Percentiles rank a stretch among this genome's conserved stretches.
Conservation (phyloP, 2,113 vertebrate genomes). For the Speoplatyrhinus poulsoni region DNA sequence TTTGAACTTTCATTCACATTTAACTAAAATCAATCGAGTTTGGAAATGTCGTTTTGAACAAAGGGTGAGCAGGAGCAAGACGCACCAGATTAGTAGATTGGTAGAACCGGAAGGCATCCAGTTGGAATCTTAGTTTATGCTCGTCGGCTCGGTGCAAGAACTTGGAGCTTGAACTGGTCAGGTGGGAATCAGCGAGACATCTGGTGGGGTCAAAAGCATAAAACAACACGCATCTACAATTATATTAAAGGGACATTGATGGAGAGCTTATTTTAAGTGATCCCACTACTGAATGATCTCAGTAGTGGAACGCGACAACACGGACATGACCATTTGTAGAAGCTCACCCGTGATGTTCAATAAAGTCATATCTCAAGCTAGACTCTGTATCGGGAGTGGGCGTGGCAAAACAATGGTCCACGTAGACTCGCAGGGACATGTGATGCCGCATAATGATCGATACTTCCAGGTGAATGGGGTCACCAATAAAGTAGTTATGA, state of each 20-base stretch:
- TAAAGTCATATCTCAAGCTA: slow-evolving; percentile 56
- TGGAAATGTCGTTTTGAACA: background rate
- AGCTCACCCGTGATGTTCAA: slow-evolving; percentile 62
- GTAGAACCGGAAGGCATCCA: slow-evolving; percentile 71
- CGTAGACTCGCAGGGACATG: slow-evolving; percentile 55
- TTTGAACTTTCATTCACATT: too few species aligned
- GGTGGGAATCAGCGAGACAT: slow-evolving; percentile 64
- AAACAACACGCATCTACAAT: background rate
- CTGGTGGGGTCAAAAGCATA: slow-evolving; percentile 25
- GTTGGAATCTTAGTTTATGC: slow-evolving; percentile 53
- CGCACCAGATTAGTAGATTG: slow-evolving; percentile 42
- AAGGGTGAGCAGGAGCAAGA: background rate
- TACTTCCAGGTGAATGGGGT: slow-evolving; percentile 59
- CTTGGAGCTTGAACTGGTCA: slow-evolving; percentile 58
- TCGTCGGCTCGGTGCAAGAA: slow-evolving; percentile 58
- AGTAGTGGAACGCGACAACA: too few species aligned
- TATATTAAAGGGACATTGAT: background rate
- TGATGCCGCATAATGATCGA: slow-evolving; percentile 54
- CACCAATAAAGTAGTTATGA: slow-evolving; percentile 60
- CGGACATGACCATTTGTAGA: too few species aligned
- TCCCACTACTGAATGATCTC: background rate
- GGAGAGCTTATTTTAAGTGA: background rate
- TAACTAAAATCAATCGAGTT: background rate
- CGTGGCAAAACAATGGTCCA: slow-evolving; percentile 66
- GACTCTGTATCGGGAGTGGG: slow-evolving; percentile 39